Evolutionary conservation across 1,140 invertebrate species (phyloP).

Genomic region (Calliopsis andreniformis): DNA sequence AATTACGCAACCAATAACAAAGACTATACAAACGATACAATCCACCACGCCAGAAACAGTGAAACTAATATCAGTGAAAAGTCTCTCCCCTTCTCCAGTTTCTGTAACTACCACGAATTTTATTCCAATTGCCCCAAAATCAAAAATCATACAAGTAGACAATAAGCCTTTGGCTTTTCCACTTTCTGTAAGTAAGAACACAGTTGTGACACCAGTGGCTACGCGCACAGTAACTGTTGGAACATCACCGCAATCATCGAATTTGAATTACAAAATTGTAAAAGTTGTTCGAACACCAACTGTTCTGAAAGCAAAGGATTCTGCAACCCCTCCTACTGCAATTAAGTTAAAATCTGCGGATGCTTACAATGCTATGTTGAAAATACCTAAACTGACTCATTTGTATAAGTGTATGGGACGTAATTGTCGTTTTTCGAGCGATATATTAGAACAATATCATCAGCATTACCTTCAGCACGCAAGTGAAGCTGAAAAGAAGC

Average conservation of each 20-base stretch:
- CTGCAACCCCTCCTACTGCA: constrained; percentile 7
- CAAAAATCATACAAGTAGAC: constrained; percentile 38
- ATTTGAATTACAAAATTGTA: constrained; percentile 64
- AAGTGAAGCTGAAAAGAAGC: constrained; percentile 13
- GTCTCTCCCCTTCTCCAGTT: constrained; percentile 34
- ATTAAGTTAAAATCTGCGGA: constrained; percentile 68
- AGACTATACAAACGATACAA: constrained; percentile 50
- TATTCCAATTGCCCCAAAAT: constrained; percentile 41
- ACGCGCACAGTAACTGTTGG: constrained; percentile 12
- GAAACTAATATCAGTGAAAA: constrained; percentile 67
- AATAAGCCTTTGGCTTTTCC: constrained; percentile 28
- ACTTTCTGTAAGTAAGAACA: constrained; percentile 4
- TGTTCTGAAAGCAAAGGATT: constrained; percentile 54
- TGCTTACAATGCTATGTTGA: constrained; percentile 73
- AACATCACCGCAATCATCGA: constrained; percentile 5
- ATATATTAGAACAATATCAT: constrained; percentile 71
- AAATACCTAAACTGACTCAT: constrained; percentile 71
- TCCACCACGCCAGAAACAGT: constrained; percentile 59
- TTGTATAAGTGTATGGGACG: constrained; percentile 84
- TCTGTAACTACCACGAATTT: constrained; percentile 20
- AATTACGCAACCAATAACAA: constrained; percentile 3
- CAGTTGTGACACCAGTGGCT: background rate
- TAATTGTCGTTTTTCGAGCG: constrained; percentile 81
- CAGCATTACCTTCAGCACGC: constrained; percentile 79
- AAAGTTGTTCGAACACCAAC: constrained; percentile 55